Conservation (phyloP, 1,140 invertebrate species). For the Neodiprion fabricii region DNA sequence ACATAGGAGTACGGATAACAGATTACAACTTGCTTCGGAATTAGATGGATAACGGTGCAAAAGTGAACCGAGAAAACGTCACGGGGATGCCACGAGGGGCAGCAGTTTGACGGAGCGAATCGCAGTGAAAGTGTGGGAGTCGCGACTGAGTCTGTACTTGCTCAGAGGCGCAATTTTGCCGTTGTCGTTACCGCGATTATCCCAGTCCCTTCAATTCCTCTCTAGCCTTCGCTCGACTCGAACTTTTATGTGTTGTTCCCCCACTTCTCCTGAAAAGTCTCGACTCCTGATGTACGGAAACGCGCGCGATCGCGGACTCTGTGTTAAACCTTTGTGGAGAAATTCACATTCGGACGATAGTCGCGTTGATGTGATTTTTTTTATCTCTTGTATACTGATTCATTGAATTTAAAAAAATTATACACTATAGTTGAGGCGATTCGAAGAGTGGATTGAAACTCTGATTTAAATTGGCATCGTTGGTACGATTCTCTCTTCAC, state of each 20-base stretch:
- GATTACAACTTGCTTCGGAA: no score
- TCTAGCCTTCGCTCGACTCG: not conserved
- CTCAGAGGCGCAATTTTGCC: not conserved
- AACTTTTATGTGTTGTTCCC: not conserved
- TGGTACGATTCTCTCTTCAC: no score
- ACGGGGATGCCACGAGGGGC: not conserved
- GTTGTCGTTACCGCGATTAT: not conserved
- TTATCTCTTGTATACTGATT: no score
- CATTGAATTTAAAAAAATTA: no score
- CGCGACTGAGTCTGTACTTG: not conserved
- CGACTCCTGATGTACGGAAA: not conserved
- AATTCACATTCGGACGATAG: no score
- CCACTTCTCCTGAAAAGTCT: not conserved
- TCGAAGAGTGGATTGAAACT: no score
- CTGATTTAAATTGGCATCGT: no score
- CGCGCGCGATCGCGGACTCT: not conserved
- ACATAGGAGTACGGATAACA: no score
- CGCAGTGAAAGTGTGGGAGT: slow-evolving; percentile 6
- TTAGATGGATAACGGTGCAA: no score
- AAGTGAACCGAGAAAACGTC: no score
- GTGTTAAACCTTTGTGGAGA: not conserved
- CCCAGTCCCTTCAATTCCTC: not conserved
- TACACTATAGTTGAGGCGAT: no score
- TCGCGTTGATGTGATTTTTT: no score
- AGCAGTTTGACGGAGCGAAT: not conserved